Conservation (phyloP, 2,888 invertebrate species). For the Erebia aethiops region DNA sequence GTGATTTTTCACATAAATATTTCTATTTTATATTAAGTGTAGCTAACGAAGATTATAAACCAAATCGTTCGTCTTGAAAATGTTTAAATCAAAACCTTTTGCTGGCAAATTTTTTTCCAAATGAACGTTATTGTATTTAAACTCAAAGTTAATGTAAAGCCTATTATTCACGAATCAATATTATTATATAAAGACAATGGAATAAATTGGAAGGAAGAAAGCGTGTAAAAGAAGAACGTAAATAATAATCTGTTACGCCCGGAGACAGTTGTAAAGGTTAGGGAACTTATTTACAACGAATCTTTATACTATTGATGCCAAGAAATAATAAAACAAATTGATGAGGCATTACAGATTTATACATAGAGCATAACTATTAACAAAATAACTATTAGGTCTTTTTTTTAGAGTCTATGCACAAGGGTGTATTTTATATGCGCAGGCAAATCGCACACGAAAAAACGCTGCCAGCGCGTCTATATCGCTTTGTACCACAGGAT, state of each 20-base stretch:
- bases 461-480: too few species aligned
- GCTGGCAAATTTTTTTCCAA: background rate
- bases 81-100: background rate
- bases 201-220: conserved; percentile 18
- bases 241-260: conserved; percentile 33
- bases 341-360: conserved; percentile 6
- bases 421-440: too few species aligned
- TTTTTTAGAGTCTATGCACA: too few species aligned
- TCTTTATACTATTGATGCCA: conserved; percentile 32
- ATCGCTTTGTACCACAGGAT: too few species aligned
- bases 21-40: too few species aligned
- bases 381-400: too few species aligned
- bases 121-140: background rate
- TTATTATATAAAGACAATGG: conserved; percentile 22
- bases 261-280: conserved; percentile 33
- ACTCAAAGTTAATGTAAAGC: background rate
- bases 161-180: background rate
- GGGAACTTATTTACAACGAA: conserved; percentile 31
- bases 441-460: too few species aligned
- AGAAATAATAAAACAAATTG: background rate
- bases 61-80: too few species aligned
- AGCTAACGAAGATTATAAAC: too few species aligned
- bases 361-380: too few species aligned
- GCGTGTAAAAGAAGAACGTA: conserved; percentile 17
- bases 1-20: too few species aligned